Percentiles rank a stretch among this genome's conserved stretches.
phyloP scores from a whole-genome alignment of 2,888 invertebrate species.

The Helobdella robusta region DNA sequence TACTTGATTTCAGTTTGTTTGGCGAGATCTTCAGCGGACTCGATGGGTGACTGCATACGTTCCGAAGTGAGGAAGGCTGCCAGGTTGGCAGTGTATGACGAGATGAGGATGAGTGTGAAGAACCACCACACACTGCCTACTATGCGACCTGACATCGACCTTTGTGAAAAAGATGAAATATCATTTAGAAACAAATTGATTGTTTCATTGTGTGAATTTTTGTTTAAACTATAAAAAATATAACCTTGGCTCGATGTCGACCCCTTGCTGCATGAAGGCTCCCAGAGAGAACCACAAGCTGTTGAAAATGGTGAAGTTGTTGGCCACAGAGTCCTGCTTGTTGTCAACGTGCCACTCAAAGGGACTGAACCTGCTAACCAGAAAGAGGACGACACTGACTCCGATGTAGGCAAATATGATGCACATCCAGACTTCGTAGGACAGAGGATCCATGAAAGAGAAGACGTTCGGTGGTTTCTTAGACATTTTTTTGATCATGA shows the following conservation, averaged over 20 bases:
- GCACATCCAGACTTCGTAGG: slow-evolving; percentile 91
- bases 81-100: slow-evolving; percentile 94
- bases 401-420: slow-evolving; percentile 79
- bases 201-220: not conserved
- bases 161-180: too few species aligned
- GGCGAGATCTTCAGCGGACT: slow-evolving; percentile 78
- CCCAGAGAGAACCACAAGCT: slow-evolving; percentile 95
- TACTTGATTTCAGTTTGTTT: slow-evolving; percentile 86
- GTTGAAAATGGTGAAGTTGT: slow-evolving; percentile 75
- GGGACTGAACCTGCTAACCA: slow-evolving; percentile 91
- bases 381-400: slow-evolving; percentile 79
- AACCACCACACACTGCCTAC: slow-evolving; percentile 99
- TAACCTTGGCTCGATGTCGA: slow-evolving; percentile 86
- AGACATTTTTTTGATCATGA: slow-evolving; percentile 76
- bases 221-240: slow-evolving; percentile 31
- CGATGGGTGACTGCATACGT: slow-evolving; percentile 85
- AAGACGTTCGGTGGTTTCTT: slow-evolving; percentile 86
- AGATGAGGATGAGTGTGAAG: slow-evolving; percentile 90
- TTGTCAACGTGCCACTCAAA: slow-evolving; percentile 76
- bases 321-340: slow-evolving; percentile 41
- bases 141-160: slow-evolving; percentile 80
- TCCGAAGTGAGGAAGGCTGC: slow-evolving; percentile 88
- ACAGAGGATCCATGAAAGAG: slow-evolving; percentile 91
- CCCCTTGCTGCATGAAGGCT: slow-evolving; percentile 96
- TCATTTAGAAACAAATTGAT: too few species aligned